Evolutionary conservation across 2,797 vertebrate species (phyloP).

Genomic region (Acipenser transmontanus): DNA sequence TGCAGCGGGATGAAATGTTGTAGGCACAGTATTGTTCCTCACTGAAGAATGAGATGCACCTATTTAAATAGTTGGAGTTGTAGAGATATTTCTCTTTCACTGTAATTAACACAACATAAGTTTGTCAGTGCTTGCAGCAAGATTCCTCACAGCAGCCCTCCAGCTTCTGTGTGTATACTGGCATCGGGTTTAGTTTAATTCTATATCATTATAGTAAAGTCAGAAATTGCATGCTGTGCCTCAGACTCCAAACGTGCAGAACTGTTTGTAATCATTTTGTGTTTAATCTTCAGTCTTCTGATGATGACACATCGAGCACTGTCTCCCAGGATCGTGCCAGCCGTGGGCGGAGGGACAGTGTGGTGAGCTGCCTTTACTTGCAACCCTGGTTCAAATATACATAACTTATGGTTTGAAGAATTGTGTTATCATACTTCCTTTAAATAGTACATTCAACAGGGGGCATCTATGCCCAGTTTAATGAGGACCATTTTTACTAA

Average conservation of each 20-base stretch:
- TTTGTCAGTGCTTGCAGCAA: too few relatives aligned
- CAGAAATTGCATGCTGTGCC: not conserved
- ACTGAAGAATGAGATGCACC: too few relatives aligned
- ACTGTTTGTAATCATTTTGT: slow-evolving; percentile 25
- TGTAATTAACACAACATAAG: not conserved
- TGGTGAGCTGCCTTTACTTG: slow-evolving; percentile 66
- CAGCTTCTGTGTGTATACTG: too few relatives aligned
- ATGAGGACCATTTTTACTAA: not conserved
- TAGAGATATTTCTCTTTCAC: not conserved
- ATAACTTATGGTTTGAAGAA: too few relatives aligned
- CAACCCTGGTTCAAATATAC: not conserved
- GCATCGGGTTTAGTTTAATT: not conserved
- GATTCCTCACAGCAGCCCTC: too few relatives aligned
- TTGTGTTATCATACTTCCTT: not conserved
- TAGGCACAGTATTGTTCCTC: too few relatives aligned
- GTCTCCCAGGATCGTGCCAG: slow-evolving; percentile 63
- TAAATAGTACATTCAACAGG: not conserved
- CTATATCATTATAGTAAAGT: not conserved
- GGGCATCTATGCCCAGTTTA: not conserved
- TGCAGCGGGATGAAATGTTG: too few relatives aligned
- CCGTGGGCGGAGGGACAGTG: slow-evolving; percentile 67
- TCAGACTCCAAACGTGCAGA: not conserved
- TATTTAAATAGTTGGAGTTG: not conserved
- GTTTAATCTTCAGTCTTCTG: slow-evolving; percentile 61
- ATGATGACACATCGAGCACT: slow-evolving; percentile 69